Evolutionary conservation across 2,888 invertebrate genomes (phyloP), one percentile per base, ranked within the genome.

Genomic region (Fragum fragum): DNA sequence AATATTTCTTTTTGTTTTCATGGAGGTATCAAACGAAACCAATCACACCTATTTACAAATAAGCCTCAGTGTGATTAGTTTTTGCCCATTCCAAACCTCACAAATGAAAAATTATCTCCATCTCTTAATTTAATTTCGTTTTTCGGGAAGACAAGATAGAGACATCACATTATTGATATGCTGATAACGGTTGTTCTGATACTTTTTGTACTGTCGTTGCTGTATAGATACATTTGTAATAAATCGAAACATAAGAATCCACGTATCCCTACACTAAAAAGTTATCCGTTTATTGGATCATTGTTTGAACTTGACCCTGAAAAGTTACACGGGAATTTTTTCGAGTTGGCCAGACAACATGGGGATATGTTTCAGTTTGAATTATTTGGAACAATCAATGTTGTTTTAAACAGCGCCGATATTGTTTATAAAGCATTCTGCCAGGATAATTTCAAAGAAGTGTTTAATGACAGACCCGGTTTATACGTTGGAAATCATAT

Each of bases 401-500:
- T 61, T n/a, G 29, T 61, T 2, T 16, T 61, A 2, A 61, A 61
- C 32, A 29, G 29, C n/a, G 32, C 32, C 3, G 61, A 61, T 0
- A 3, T 61, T 0, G 61, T 61, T 3, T 32, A 29, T 14, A 61
- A 61, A 61, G 61, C 61, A 0, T 61, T 32, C 32, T 32, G 32
- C n/a, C 29, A n/a, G 29, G 61, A 61, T 32, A 11, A 29, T 29
- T 61, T 32, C 32, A 61, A 61, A 16, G 29, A 32, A 1, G 61
- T 61, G 11, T 61, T 61, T 18, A 61, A 61, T n/a, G n/a, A 61
- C n/a, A 61, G 32, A 61, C 61, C 61, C 6, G 32, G 29, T 18
- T 29, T 61, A 7, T 61, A 7, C 32, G 28, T 61, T 18, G 61
- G 29, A 11, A 29, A 61, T n/a, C 32, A 18, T n/a, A 7, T 61